Base-by-base conservation (phyloP, 1,140 invertebrate genomes). In the Apis mellifera region DNA sequence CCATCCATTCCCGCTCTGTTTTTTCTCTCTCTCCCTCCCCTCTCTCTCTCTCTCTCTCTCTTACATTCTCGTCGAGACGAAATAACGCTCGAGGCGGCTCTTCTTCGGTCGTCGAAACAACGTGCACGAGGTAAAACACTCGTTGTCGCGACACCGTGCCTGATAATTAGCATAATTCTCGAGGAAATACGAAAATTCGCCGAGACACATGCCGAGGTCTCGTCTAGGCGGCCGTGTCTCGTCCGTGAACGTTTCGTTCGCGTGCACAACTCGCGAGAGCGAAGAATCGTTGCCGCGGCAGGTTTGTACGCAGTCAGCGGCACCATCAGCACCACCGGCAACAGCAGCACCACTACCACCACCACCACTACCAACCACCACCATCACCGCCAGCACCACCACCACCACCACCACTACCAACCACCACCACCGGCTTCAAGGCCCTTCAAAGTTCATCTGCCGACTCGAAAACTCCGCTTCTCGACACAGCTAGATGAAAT, bases 111-210 rank as follows among this genome's bases (percentile, higher is more conserved):
- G 77, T 74, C 52, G 83, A 64, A 82, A 72, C 79, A 82, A 84
- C 72, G 78, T 57, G 57, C 23, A 54, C 9, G 12, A 69, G 32
- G 69, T n/a, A 54, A 62, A 55, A 69, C 55, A 62, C 80, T 74
- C 73, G 55, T 11, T 12, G 11, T 54, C 13, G 62, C 48, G n/a
- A 68, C 82, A 50, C 50, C 72, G 80, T 75, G 62, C 54, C 5
- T 42, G 68, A 54, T 85, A 85, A 85, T 85, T 85, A 85, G 69
- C 84, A 82, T 85, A 83, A 85, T 85, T 85, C 74, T 48, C 83
- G 73, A 64, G 79, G 74, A 85, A 82, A 77, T 85, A 73, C 83
- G 59, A 82, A 81, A 65, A 73, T 73, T 71, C 19, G 15, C 9
- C 1, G 26, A 42, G 59, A 64, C 48, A 17, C 48, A 17, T 19